Evolutionary conservation across 2,888 invertebrate genomes (phyloP).

Genomic region (Oligia latruncula): DNA sequence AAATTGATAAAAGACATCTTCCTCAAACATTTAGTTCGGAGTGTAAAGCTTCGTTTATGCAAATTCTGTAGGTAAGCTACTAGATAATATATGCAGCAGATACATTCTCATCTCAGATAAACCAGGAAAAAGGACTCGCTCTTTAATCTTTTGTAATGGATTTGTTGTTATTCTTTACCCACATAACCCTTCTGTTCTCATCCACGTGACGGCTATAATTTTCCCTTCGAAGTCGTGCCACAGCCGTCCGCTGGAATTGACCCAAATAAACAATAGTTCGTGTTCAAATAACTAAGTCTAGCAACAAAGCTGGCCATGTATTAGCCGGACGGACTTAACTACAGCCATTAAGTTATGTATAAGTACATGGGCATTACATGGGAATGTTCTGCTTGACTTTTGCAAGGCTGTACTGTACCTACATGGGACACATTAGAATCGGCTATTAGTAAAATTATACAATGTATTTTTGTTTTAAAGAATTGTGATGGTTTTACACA

Average conservation of each 20-base stretch:
- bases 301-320: slow-evolving; percentile 55
- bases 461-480: too few species aligned
- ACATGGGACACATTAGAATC: background rate
- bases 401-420: background rate
- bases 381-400: slow-evolving; percentile 16
- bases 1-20: background rate
- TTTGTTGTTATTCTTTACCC: background rate
- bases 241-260: slow-evolving; percentile 69
- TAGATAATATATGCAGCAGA: background rate
- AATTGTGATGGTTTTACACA: background rate
- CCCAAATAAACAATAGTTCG: slow-evolving; percentile 75
- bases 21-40: background rate
- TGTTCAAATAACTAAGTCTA: slow-evolving; percentile 63
- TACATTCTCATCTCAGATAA: background rate
- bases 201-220: slow-evolving; percentile 58
- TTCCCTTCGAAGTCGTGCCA: slow-evolving; percentile 65
- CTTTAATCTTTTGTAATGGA: background rate
- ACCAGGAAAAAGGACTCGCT: background rate
- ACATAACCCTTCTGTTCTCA: slow-evolving; percentile 25
- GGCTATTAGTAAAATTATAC: background rate
- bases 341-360: slow-evolving; percentile 36
- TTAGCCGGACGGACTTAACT: slow-evolving; percentile 49
- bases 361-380: slow-evolving; percentile 18
- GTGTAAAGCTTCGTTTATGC: background rate
- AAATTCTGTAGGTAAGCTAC: background rate